These are phyloP conservation scores for Drosophila truncata DNA, from an alignment of 1,140 invertebrate genomes.

Conservation along the genomic window DNA sequence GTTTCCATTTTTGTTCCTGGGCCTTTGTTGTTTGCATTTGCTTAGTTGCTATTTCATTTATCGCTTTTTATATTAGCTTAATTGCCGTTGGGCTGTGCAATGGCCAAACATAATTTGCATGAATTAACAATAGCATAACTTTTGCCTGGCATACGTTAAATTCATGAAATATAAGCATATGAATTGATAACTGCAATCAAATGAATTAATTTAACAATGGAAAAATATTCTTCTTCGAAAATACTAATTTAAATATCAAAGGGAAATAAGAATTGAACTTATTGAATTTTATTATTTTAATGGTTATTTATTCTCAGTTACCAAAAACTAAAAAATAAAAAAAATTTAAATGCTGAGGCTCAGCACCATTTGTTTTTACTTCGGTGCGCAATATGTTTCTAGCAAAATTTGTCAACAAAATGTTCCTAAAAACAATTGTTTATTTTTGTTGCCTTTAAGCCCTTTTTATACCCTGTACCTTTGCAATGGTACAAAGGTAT, in stretches of 20 bases:
- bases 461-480: too few species aligned
- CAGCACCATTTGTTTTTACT: too few species aligned
- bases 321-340: not conserved
- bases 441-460: too few species aligned
- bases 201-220: slow-evolving; percentile 4
- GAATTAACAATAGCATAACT: slow-evolving; percentile 51
- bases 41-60: slow-evolving; percentile 43
- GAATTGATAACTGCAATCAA: slow-evolving; percentile 16
- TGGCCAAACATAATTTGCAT: slow-evolving; percentile 46
- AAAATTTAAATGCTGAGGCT: not conserved
- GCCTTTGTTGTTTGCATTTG: slow-evolving; percentile 23
- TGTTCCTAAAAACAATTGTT: not conserved
- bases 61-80: slow-evolving; percentile 51
- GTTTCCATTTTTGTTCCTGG: slow-evolving; percentile 27
- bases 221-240: not conserved
- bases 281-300: not conserved
- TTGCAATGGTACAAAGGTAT: too few species aligned
- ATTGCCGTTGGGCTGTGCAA: slow-evolving; percentile 37
- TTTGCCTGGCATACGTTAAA: slow-evolving; percentile 18
- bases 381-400: too few species aligned
- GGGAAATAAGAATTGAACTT: not conserved
- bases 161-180: slow-evolving; percentile 15
- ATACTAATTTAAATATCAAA: not conserved
- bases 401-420: not conserved
- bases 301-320: not conserved